phyloP scores from a whole-genome alignment of 2,113 vertebrate species.

The Spilogale gracilis region DNA sequence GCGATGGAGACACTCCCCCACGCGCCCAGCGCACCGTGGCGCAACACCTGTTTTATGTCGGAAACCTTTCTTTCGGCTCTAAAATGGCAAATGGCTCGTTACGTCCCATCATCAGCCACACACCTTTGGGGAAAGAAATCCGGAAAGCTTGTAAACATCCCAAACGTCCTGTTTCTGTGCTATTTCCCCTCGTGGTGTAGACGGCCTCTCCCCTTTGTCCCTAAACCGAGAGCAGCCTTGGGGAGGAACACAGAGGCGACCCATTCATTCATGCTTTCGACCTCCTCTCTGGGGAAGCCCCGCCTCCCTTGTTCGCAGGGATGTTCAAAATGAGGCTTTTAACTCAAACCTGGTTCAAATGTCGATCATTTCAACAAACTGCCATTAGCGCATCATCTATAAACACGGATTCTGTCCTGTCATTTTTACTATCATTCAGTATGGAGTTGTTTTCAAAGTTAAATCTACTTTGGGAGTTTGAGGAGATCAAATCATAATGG shows the following conservation, averaged over 20 bases:
- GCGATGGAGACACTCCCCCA: slow-evolving; percentile 64
- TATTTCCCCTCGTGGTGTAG: slow-evolving; percentile 41
- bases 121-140: slow-evolving; percentile 62
- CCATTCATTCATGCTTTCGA: neutral
- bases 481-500: neutral
- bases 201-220: slow-evolving; percentile 39
- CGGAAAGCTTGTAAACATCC: neutral
- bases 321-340: neutral
- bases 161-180: slow-evolving; percentile 45
- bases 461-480: neutral
- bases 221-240: slow-evolving; percentile 34
- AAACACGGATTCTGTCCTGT: neutral
- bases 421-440: neutral
- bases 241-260: slow-evolving; percentile 61
- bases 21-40: slow-evolving; percentile 70
- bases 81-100: slow-evolving; percentile 67
- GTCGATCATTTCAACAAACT: neutral
- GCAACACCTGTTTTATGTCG: slow-evolving; percentile 75
- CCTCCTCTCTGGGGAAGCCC: neutral
- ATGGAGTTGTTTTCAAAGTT: neutral
- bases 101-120: slow-evolving; percentile 53
- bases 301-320: neutral
- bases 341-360: neutral
- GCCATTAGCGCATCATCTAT: neutral
- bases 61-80: slow-evolving; percentile 75